Conservation (phyloP, 2,797 vertebrate genomes). For the Threskiornis aethiopicus region DNA sequence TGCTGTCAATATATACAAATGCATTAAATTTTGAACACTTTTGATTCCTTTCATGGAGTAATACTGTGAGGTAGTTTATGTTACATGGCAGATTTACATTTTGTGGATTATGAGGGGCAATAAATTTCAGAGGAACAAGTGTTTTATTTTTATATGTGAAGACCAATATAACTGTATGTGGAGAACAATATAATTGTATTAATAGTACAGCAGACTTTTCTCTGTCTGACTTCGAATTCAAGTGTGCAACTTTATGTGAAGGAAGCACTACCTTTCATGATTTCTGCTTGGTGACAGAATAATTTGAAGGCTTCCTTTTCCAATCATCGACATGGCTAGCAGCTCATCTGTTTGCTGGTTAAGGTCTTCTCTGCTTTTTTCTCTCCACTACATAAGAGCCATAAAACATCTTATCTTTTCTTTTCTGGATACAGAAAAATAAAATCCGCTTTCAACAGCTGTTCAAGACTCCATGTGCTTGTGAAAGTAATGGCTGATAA, state of each 20-base stretch:
- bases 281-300: background rate
- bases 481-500: background rate
- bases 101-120: background rate
- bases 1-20: background rate
- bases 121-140: background rate
- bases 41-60: background rate
- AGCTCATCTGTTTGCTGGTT: background rate
- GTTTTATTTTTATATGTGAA: background rate
- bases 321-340: rapidly evolving
- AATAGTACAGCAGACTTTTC: background rate
- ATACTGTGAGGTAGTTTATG: background rate
- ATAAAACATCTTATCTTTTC: background rate
- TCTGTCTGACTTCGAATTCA: background rate
- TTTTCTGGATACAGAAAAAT: background rate
- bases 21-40: background rate
- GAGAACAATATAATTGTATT: background rate
- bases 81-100: background rate
- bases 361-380: background rate
- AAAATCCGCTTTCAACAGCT: background rate
- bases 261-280: background rate
- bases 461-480: background rate
- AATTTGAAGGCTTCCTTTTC: background rate
- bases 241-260: background rate
- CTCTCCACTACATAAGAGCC: background rate
- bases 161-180: background rate